A percentile compares a stretch with the other conserved stretches of the same genome.
Evolutionary conservation across 2,888 invertebrate species (phyloP).

Genomic region (Athalia circularis): DNA sequence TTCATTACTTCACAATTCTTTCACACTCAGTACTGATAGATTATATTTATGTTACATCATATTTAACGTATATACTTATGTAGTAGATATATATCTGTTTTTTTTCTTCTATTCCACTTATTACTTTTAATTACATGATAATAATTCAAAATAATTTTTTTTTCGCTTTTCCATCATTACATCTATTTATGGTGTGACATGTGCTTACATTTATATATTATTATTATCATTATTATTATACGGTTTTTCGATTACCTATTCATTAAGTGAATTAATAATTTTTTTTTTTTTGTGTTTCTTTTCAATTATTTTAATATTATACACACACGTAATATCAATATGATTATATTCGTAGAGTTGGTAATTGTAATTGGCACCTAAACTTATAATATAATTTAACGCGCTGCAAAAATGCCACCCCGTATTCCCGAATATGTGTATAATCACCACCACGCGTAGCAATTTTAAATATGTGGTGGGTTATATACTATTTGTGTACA

Average conservation of each 20-base stretch:
- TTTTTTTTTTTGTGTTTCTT: background rate
- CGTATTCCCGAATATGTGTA: constrained; percentile 49
- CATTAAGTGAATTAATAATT: constrained; percentile 1
- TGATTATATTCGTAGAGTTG: background rate
- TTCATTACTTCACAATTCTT: no score
- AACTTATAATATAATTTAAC: background rate
- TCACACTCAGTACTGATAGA: no score
- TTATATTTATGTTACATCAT: no score
- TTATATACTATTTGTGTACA: background rate
- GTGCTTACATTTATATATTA: background rate
- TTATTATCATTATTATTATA: no score
- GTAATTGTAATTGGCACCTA: constrained; percentile 42
- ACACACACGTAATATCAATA: background rate
- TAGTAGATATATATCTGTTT: no score
- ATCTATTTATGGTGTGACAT: background rate
- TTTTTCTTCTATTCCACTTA: no score
- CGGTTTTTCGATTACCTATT: background rate
- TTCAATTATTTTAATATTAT: background rate
- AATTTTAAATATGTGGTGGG: background rate
- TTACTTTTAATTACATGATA: no score
- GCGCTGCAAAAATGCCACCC: constrained; percentile 43
- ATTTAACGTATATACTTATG: no score
- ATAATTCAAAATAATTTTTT: no score
- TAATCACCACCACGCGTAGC: constrained; percentile 25
- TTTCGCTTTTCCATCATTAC: no score